Conservation (phyloP, 2,797 vertebrate genomes). For the Eutrigla gurnardus region DNA sequence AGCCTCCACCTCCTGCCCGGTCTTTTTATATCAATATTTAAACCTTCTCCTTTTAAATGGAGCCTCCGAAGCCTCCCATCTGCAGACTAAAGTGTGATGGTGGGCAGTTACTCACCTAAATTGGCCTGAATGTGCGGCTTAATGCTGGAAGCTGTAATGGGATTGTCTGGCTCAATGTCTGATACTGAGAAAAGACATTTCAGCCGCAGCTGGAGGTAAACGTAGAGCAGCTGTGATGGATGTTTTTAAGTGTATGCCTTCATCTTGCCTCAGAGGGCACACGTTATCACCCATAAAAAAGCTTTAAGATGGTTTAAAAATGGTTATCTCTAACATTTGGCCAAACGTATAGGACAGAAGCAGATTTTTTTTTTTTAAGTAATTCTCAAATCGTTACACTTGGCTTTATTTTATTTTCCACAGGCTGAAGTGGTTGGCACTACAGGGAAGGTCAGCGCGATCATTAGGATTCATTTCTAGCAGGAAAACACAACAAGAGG, state of each 20-base stretch:
- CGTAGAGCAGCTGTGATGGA: constrained; percentile 35
- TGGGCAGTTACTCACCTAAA: constrained; percentile 52
- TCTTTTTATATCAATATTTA: constrained; percentile 32
- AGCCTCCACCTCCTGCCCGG: background rate
- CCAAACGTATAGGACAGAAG: background rate
- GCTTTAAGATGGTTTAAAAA: constrained; percentile 31
- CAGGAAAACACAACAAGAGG: too few species aligned
- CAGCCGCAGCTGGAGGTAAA: constrained; percentile 52
- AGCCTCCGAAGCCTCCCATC: constrained; percentile 25
- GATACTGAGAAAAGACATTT: constrained; percentile 50
- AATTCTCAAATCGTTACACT: background rate
- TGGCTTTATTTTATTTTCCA: constrained; percentile 14
- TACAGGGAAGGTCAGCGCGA: background rate
- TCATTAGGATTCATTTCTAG: background rate
- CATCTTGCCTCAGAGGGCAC: constrained; percentile 28
- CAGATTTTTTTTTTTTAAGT: background rate
- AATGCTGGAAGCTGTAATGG: constrained; percentile 54
- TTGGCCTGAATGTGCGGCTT: constrained; percentile 48
- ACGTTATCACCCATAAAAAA: constrained; percentile 39
- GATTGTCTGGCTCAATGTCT: constrained; percentile 55
- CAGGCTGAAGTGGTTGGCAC: too few species aligned
- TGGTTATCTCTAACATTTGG: constrained; percentile 22
- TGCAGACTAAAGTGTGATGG: constrained; percentile 40
- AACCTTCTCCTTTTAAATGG: constrained; percentile 24
- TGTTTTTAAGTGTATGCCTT: constrained; percentile 24